Percentiles rank a stretch among this genome's conserved stretches.
Conservation (phyloP, 2,113 vertebrate genomes). For the Nycticorax nycticorax region DNA sequence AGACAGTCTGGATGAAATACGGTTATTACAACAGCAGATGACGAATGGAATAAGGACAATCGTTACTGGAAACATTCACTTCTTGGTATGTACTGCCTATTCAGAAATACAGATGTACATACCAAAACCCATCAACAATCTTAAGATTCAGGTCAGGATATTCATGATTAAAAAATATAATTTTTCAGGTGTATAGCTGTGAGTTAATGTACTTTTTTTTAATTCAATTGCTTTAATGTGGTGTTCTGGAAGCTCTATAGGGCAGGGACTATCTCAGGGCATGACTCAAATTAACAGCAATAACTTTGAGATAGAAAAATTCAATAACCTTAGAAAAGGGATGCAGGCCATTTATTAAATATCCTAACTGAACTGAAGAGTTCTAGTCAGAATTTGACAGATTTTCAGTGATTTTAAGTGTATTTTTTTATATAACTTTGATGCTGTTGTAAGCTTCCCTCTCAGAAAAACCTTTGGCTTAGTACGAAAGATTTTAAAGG, state of each 20-base stretch:
- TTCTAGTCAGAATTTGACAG: background rate
- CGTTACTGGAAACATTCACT: background rate
- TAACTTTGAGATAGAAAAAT: background rate
- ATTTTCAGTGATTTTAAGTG: background rate
- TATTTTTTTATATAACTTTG: background rate
- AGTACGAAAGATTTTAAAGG: background rate
- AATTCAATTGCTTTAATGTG: background rate
- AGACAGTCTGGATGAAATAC: background rate
- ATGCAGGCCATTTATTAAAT: background rate
- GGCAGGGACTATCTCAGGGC: background rate
- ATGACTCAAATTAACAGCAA: background rate
- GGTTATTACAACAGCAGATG: background rate
- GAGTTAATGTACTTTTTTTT: background rate
- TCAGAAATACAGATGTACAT: background rate
- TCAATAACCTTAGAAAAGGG: background rate
- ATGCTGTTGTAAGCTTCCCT: background rate
- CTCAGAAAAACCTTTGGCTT: background rate
- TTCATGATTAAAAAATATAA: background rate
- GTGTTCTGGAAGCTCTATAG: background rate
- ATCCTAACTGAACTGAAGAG: background rate
- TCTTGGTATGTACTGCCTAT: background rate
- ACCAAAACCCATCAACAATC: background rate
- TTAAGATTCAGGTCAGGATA: background rate
- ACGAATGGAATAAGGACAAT: background rate
- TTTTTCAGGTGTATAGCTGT: background rate